Percentiles rank a stretch among this genome's conserved stretches.
phyloP scores from a whole-genome alignment of 2,113 vertebrate species.

The Ophthalmolycus amberensis region DNA sequence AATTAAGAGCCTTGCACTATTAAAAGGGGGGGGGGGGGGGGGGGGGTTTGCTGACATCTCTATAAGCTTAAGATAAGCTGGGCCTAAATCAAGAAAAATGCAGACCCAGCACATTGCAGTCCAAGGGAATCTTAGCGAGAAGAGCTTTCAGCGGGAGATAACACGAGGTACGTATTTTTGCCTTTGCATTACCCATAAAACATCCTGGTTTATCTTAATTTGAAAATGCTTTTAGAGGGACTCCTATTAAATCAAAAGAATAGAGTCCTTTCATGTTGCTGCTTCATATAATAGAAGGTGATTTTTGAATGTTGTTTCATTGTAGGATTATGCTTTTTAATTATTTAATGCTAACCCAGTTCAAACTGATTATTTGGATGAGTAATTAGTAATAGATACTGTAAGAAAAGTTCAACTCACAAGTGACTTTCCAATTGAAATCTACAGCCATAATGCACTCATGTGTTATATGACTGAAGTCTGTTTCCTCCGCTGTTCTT shows the following conservation, averaged over 20 bases:
- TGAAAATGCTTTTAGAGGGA: constrained; percentile 55
- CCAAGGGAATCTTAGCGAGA: constrained; percentile 71
- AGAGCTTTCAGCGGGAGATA: constrained; percentile 74
- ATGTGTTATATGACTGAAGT: constrained; percentile 6
- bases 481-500: constrained; percentile 10
- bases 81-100: constrained; percentile 81
- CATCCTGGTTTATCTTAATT: constrained; percentile 45
- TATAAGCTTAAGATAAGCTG: constrained; percentile 78
- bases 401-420: neutral
- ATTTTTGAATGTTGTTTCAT: neutral
- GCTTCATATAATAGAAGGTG: neutral
- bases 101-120: constrained; percentile 73
- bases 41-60: constrained; percentile 77
- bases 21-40: constrained; percentile 67
- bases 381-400: neutral
- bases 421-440: neutral
- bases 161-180: constrained; percentile 66
- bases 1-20: constrained; percentile 77
- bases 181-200: constrained; percentile 67
- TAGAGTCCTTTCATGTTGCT: constrained; percentile 16
- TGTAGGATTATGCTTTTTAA: neutral
- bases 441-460: neutral
- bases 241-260: constrained; percentile 7
- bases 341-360: neutral
- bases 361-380: neutral